Percentiles rank a stretch among this genome's conserved stretches.
Conservation (phyloP, 2,113 vertebrate genomes). For the Pachycephala philippinensis region DNA sequence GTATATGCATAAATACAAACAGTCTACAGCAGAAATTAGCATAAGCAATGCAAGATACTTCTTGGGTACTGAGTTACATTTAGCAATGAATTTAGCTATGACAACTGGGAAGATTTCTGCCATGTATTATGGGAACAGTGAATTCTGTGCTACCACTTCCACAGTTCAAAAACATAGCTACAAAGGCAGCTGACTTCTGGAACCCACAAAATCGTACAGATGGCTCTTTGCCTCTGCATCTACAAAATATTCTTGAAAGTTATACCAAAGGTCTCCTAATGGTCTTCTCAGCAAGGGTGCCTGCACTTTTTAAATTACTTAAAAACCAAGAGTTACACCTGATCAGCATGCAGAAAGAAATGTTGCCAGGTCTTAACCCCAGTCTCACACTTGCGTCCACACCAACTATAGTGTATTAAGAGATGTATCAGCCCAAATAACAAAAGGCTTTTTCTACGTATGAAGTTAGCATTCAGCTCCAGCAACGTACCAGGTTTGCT, state of each 20-base stretch:
- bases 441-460: not conserved
- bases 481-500: not conserved
- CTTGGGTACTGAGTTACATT: not conserved
- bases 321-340: not conserved
- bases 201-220: not conserved
- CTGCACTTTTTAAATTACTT: not conserved
- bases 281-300: not conserved
- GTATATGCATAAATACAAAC: not conserved
- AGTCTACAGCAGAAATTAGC: constrained; percentile 3
- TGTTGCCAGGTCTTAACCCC: not conserved
- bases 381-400: rapidly evolving
- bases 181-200: not conserved
- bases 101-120: not conserved
- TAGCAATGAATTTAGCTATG: not conserved
- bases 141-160: not conserved
- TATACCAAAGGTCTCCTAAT: not conserved
- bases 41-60: constrained; percentile 5
- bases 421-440: not conserved
- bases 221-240: not conserved
- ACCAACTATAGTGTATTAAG: not conserved
- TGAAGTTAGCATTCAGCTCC: not conserved
- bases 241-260: not conserved
- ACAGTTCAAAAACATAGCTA: not conserved
- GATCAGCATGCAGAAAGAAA: not conserved
- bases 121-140: not conserved